A percentile compares a stretch with the other conserved stretches of the same genome.
These are phyloP conservation scores for Epinotia demarniana DNA, from an alignment of 2,888 invertebrate genomes.

Conservation along the genomic window DNA sequence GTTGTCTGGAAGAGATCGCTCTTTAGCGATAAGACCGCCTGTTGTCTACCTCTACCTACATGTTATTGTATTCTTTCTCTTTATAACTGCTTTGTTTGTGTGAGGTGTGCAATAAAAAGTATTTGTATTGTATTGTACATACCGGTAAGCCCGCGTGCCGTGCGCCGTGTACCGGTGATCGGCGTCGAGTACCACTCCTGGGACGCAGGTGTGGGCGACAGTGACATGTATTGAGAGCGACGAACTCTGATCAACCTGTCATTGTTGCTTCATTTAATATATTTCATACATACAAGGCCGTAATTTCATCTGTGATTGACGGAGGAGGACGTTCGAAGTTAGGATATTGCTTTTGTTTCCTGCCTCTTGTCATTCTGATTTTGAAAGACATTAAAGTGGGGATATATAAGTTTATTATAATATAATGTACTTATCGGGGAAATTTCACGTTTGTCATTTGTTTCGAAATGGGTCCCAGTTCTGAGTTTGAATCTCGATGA, in stretches of 20 bases:
- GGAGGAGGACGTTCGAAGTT: neutral
- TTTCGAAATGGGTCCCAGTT: too few relatives aligned
- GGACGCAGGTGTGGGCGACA: conserved; percentile 10
- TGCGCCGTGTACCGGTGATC: neutral
- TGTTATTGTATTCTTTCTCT: too few relatives aligned
- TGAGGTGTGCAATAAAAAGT: too few relatives aligned
- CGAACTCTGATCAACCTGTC: conserved; percentile 20
- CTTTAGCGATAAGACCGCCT: too few relatives aligned
- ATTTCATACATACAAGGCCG: neutral
- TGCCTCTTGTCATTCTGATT: neutral
- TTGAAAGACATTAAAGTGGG: neutral
- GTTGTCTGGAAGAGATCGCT: too few relatives aligned
- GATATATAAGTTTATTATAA: too few relatives aligned
- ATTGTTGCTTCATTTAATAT: conserved; percentile 2
- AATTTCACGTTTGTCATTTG: too few relatives aligned
- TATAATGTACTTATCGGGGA: too few relatives aligned
- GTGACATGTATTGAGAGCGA: conserved; percentile 1
- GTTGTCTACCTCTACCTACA: too few relatives aligned
- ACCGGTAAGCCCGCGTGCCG: neutral
- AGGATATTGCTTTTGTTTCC: neutral
- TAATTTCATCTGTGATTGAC: neutral
- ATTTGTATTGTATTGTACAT: too few relatives aligned
- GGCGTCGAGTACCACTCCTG: conserved; percentile 11
- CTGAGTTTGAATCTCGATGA: too few relatives aligned
- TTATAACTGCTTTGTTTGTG: too few relatives aligned